Base-by-base conservation (phyloP, 2,888 invertebrate genomes). In the Melanostoma scalare region DNA sequence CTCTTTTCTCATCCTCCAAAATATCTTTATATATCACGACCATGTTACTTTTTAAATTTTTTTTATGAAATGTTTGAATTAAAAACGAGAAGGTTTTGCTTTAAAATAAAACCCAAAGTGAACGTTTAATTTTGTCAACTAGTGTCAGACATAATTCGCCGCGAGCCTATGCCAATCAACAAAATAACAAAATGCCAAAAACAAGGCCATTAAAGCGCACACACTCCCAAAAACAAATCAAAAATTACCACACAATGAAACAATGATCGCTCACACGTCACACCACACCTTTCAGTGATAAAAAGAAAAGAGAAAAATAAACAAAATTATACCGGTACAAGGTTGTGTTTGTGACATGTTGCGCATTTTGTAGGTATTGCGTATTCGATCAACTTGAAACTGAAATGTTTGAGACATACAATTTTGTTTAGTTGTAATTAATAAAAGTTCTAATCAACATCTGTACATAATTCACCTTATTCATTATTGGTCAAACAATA, bases 331-430 rank as follows among this genome's bases (percentile, higher is more conserved):
- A 73, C 82, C 82, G 78, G 82, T 44, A 69, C 6, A 4, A 9
- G 4, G 31, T 6, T 74, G 74, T 74, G 68, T 40, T 78, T 72
- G 65, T 74, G 55, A 84, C 82, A 69, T 84, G 78, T 78, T 84
- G 84, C 84, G 71, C 78, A 73, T 77, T 69, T 77, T 77, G 8
- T 52, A 2, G 44, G 33, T 6, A 4, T 33, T 33, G 5, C 44
- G 5, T 60, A 33, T 6, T 44, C 60, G 60, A 44, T 44, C 30
- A 44, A 33, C 35, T 44, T 60, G n/a, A 44, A 35, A n/a, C 33
- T 33, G 9, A 6, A 31, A 44, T 6, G 8, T 10, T 33, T 6
- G 20, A 38, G 36, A 56, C 38, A 2, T 40, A 40, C 30, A 50
- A 50, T 20, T 20, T 20, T 20, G 20, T 20, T 20, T 20, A 20